Evolutionary conservation across 2,797 vertebrate genomes (phyloP), one percentile per base, ranked within the genome.

Genomic region (Myotis vivesi): DNA sequence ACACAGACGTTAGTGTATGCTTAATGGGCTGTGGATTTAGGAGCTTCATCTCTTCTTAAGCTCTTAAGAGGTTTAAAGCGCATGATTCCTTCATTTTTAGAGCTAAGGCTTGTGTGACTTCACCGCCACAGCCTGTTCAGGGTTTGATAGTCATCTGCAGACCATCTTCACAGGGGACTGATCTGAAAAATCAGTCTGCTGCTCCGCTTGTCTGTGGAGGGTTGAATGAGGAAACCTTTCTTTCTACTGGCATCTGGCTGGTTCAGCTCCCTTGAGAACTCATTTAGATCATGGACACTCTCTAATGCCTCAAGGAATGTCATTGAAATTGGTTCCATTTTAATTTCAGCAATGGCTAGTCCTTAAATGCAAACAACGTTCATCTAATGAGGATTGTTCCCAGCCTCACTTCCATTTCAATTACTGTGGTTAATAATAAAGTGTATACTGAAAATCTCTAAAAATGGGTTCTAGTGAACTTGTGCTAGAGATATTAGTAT

Each of bases 1-100:
- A 28, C 44, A 36, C 30, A 87, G 87, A 91, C 71, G 4, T 92
- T 94, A 87, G 75, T 90, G 41, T 92, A 90, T 91, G 86, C 76
- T 84, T 96, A 95, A 92, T 81, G 90, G 85, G 64, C 85, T 94
- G 2, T 80, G 72, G 94, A 83, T 89, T 87, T 86, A 88, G 85
- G 83, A 64, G 46, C 49, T 87, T 87, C 84, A 8, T 75, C 81
- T 92, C 91, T 92, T 69, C 44, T 33, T 83, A 95, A 97, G 89
- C 96, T 83, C 75, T 68, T 95, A 84, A 94, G 95, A 93, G 85
- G 95, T 84, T 83, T 81, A 53, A 76, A 90, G 53, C 2, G 1
- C 6, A 1, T 73, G 46, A 46, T 28, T 71, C 62, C 84, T 90
- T 82, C 68, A 2, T 82, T 51, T 82, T 25, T 62, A 76, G 87